Conservation (phyloP, 1,140 invertebrate species). For the Drosophila seguyi region DNA sequence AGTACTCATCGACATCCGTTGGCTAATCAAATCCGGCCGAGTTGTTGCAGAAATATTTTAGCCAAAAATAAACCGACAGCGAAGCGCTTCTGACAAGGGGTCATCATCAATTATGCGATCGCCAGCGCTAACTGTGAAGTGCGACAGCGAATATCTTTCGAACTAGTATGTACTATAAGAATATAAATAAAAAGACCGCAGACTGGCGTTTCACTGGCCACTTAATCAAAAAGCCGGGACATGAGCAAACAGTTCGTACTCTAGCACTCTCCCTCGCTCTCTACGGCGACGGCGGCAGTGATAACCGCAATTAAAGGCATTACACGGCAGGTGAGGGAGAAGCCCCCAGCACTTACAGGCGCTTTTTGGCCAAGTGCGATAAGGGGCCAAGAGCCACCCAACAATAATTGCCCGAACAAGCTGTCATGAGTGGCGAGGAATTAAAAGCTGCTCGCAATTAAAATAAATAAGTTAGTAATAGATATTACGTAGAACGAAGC, state of each 20-base stretch:
- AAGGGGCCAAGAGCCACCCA: slow-evolving; percentile 11
- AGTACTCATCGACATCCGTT: slow-evolving; percentile 27
- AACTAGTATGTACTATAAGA: slow-evolving; percentile 20
- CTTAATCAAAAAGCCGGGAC: slow-evolving; percentile 74
- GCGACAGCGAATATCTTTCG: slow-evolving; percentile 61
- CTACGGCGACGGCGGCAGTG: slow-evolving; percentile 28
- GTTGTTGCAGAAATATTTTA: slow-evolving; percentile 22
- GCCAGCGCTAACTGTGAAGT: slow-evolving; percentile 42
- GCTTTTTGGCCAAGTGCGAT: slow-evolving; percentile 47
- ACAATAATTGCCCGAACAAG: slow-evolving; percentile 72
- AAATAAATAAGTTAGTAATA: slow-evolving; percentile 82
- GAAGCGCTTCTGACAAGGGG: slow-evolving; percentile 43
- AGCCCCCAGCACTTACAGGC: slow-evolving; percentile 57
- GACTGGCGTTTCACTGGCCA: slow-evolving; percentile 64
- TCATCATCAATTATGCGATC: slow-evolving; percentile 70
- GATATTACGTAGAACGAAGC: slow-evolving; percentile 66
- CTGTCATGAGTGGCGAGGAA: slow-evolving; percentile 64
- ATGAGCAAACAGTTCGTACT: slow-evolving; percentile 75
- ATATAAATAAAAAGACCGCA: slow-evolving; percentile 53
- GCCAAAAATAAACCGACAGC: slow-evolving; percentile 49
- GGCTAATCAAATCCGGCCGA: slow-evolving; percentile 35
- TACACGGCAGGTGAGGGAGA: slow-evolving; percentile 42
- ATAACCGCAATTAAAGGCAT: slow-evolving; percentile 72
- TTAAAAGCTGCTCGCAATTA: slow-evolving; percentile 78
- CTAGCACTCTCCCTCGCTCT: not conserved